Evolutionary conservation across 2,113 vertebrate species (phyloP).

Genomic region (Thalassoma bifasciatum): DNA sequence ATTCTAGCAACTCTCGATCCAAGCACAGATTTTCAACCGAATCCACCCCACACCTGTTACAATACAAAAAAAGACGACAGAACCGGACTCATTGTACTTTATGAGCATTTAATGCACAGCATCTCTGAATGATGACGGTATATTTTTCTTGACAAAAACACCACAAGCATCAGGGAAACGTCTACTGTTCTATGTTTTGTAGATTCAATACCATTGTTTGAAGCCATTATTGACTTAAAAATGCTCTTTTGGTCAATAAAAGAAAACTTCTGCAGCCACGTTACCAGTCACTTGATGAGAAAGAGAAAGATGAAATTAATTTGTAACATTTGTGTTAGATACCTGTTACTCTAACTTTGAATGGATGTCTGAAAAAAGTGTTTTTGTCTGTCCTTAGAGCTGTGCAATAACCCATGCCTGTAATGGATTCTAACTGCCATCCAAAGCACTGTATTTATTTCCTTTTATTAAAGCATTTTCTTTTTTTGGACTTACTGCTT

Average conservation of each 20-base stretch:
- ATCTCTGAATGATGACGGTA: conserved; percentile 45
- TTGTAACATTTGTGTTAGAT: conserved; percentile 28
- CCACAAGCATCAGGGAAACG: conserved; percentile 64
- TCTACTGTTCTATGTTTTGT: conserved; percentile 45
- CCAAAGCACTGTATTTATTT: conserved; percentile 81
- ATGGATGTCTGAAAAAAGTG: conserved; percentile 47
- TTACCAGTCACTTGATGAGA: conserved; percentile 9
- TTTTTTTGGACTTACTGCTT: conserved; percentile 56
- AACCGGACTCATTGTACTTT: conserved; percentile 27
- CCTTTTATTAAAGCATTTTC: conserved; percentile 78
- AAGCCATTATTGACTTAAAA: conserved; percentile 52
- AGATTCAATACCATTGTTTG: conserved; percentile 30
- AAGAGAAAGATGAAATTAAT: background rate
- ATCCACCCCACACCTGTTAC: conserved; percentile 20
- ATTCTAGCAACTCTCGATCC: conserved; percentile 12
- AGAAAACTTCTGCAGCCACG: conserved; percentile 25
- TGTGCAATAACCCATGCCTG: conserved; percentile 83
- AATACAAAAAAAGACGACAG: background rate
- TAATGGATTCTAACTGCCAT: conserved; percentile 82
- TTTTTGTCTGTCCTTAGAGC: conserved; percentile 63
- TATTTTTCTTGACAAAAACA: conserved; percentile 44
- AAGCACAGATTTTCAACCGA: conserved; percentile 42
- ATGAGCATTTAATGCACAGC: conserved; percentile 50
- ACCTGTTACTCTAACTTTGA: conserved; percentile 67
- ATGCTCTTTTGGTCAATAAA: conserved; percentile 2